These are phyloP conservation scores for Smutsia temminckii DNA, from an alignment of 2,797 vertebrate species.

Conservation along the genomic window DNA sequence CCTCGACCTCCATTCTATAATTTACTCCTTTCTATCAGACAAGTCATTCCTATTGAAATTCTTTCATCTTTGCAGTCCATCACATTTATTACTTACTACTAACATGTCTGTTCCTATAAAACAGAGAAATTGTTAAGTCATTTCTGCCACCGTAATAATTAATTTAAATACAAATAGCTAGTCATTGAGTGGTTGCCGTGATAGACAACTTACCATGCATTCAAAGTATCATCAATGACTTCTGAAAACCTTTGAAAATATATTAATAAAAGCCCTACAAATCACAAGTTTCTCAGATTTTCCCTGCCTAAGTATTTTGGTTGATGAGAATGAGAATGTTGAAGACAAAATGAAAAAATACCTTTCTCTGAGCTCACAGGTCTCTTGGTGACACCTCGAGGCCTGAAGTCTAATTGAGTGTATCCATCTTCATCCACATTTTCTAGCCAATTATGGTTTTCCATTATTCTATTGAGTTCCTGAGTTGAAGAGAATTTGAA, in stretches of 20 bases:
- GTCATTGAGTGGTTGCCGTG: neutral
- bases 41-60: neutral
- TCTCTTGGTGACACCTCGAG: neutral
- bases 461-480: neutral
- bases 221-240: neutral
- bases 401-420: slow-evolving; percentile 61
- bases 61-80: neutral
- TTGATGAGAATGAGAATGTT: neutral
- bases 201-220: neutral
- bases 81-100: neutral
- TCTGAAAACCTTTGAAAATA: neutral
- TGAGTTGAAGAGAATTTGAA: neutral
- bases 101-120: neutral
- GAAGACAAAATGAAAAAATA: slow-evolving; percentile 51
- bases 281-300: neutral
- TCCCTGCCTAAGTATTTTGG: neutral
- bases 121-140: neutral
- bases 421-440: slow-evolving; percentile 76
- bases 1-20: neutral
- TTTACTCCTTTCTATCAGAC: neutral
- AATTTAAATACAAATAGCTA: neutral
- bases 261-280: neutral
- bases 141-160: neutral
- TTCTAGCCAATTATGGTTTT: neutral
- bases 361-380: slow-evolving; percentile 53